Evolutionary conservation across 2,113 vertebrate species (phyloP).

Genomic region (Marmota monax): DNA sequence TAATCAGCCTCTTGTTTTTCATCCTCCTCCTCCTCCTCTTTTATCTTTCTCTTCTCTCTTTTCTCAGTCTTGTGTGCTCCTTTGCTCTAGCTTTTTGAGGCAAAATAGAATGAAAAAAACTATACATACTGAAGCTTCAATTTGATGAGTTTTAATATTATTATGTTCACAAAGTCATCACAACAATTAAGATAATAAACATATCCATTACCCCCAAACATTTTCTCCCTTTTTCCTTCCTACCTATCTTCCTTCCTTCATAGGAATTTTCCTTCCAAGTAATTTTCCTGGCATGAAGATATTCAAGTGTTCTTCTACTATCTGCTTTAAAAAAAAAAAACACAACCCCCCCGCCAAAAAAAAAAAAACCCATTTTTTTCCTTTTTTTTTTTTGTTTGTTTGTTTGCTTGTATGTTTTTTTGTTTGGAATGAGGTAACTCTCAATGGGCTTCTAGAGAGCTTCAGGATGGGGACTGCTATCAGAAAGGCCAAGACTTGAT

Average conservation of each 20-base stretch:
- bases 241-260: too few relatives aligned
- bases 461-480: background rate
- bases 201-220: background rate
- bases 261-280: too few relatives aligned
- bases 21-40: background rate
- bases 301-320: background rate
- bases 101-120: background rate
- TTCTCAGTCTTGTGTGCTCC: too few relatives aligned
- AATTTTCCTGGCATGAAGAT: background rate
- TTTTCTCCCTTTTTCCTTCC: background rate
- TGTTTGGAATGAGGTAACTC: background rate
- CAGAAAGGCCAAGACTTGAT: background rate
- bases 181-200: background rate
- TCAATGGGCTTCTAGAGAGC: background rate
- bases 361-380: too few relatives aligned
- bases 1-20: background rate
- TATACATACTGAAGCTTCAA: background rate
- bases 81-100: background rate
- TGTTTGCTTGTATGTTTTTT: too few relatives aligned
- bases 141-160: background rate
- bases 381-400: too few relatives aligned
- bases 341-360: too few relatives aligned
- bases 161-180: background rate
- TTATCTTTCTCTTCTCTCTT: background rate
- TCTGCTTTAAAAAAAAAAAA: background rate